Evolutionary conservation across 2,113 vertebrate species (phyloP).

Genomic region (Numenius arquata): DNA sequence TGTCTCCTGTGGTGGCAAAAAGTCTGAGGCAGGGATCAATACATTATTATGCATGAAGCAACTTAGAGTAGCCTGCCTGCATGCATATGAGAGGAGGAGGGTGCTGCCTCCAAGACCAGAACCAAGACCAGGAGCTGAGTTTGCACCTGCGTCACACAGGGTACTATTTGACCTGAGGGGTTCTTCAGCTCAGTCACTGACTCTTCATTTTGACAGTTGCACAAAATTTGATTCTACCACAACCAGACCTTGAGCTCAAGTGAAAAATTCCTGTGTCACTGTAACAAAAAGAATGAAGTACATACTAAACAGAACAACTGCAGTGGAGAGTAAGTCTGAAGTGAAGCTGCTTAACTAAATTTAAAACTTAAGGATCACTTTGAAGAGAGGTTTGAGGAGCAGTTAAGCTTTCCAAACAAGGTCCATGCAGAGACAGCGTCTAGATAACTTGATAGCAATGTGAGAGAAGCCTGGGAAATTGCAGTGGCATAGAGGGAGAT

Average conservation of each 20-base stretch:
- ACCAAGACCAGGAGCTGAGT: not conserved
- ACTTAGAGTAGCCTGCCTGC: not conserved
- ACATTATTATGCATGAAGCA: fast-evolving
- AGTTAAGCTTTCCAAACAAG: not conserved
- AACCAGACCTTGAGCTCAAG: not conserved
- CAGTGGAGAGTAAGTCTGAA: not conserved
- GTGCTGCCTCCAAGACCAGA: not conserved
- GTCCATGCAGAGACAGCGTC: not conserved
- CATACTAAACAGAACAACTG: not conserved
- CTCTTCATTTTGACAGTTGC: not conserved
- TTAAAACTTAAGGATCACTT: not conserved
- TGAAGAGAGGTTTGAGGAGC: not conserved
- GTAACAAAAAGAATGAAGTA: not conserved
- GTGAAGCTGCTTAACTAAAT: not conserved
- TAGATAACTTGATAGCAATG: not conserved
- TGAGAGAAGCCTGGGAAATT: not conserved
- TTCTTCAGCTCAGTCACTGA: not conserved
- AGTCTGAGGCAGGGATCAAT: not conserved
- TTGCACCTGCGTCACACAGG: fast-evolving
- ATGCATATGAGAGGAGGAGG: fast-evolving
- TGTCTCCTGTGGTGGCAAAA: not conserved
- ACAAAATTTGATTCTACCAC: not conserved
- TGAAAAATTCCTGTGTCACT: not conserved
- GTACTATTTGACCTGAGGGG: not conserved
- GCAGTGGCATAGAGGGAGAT: not conserved